Base-by-base conservation (phyloP, 1,140 invertebrate genomes). In the Drosophila lacteicornis region DNA sequence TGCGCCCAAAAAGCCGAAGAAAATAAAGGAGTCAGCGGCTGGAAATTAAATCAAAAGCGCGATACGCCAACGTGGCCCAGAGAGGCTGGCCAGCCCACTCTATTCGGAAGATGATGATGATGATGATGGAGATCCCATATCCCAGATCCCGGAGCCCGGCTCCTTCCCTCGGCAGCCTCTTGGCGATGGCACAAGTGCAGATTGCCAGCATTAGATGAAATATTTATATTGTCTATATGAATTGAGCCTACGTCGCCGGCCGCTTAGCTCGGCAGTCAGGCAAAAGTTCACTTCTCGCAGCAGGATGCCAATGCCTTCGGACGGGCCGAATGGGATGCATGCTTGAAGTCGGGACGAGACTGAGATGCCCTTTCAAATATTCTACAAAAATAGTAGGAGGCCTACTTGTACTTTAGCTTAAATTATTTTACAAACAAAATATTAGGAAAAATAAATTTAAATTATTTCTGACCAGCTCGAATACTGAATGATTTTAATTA, bases 161-260 rank as follows among this genome's bases (percentile, higher is more conserved):
- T 74, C 19, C 56, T 45, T 33, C 25, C 69, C 25, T 42, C 27
- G 49, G 53, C 46, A 25, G 56, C 56, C 75, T 77, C 30, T 45
- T 77, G 74, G 75, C 75, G 79, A 77, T 82, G 88, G 82, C 90
- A 88, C 91, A 92, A 92, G 91, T 92, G 91, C 91, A 92, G 90
- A 92, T 92, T 91, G 82, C 82, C 70, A 92, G 75, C 80, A 91
- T 91, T 91, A 92, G 91, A 91, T 92, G 90, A 91, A 91, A 90
- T 86, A 90, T 88, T 88, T 88, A 88, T 88, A 88, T 87, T 91
- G 84, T 88, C 84, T 81, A 87, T 90, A 91, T 91, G 91, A 87
- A 91, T 87, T 91, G 91, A 92, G 80, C 85, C 66, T 79, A 75
- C 76, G 70, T 50, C 49, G 74, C 70, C 60, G 70, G 51, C 55